phyloP scores from a whole-genome alignment of 2,797 vertebrate genomes.

The Sebastes ruberrimus region DNA sequence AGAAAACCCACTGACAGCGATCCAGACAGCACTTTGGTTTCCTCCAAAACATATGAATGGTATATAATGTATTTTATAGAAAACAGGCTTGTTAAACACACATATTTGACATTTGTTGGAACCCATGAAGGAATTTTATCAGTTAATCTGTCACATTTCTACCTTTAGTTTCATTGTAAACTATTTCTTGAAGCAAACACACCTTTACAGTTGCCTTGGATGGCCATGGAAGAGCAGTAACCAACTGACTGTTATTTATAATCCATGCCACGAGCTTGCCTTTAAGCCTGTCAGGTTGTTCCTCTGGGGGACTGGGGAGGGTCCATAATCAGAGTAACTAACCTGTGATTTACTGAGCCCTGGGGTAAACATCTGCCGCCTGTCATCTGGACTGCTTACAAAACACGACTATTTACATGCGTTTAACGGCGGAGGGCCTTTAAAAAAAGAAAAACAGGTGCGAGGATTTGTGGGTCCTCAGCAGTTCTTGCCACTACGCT shows the following conservation, averaged over 20 bases:
- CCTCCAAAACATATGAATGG: background rate
- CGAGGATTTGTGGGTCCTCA: constrained; percentile 55
- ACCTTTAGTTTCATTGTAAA: background rate
- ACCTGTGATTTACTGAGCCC: constrained; percentile 71
- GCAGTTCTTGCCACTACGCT: constrained; percentile 44
- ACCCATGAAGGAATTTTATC: background rate
- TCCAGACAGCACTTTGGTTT: background rate
- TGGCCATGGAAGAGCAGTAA: background rate
- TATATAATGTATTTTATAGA: background rate
- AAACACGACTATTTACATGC: constrained; percentile 59
- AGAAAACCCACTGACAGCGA: background rate
- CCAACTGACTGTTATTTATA: constrained; percentile 42
- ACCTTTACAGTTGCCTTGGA: background rate
- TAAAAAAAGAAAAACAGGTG: constrained; percentile 2
- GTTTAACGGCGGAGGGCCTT: constrained; percentile 38
- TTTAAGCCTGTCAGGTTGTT: constrained; percentile 48
- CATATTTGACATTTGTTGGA: background rate
- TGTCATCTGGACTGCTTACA: constrained; percentile 67
- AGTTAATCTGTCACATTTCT: background rate
- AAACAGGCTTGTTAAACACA: background rate
- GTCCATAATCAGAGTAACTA: constrained; percentile 69
- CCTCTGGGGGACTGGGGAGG: constrained; percentile 37
- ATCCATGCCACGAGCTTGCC: constrained; percentile 44
- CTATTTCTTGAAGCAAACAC: background rate
- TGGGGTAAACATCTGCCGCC: constrained; percentile 70